Evolutionary conservation across 2,888 invertebrate species (phyloP).

Genomic region (Drosophila demipolita): DNA sequence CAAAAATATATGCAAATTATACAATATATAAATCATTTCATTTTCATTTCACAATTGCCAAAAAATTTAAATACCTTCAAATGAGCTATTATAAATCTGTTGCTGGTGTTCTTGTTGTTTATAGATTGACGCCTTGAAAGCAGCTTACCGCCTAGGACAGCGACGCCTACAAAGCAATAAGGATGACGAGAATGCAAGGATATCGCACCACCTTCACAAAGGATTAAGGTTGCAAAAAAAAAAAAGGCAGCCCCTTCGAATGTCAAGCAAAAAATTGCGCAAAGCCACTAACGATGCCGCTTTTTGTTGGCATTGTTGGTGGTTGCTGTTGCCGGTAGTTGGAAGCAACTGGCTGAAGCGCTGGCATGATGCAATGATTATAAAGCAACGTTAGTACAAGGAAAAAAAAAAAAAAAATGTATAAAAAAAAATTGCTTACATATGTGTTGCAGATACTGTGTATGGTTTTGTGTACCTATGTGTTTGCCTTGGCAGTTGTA

Average conservation of each 20-base stretch:
- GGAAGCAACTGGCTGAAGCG: constrained; percentile 21
- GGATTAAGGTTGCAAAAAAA: constrained; percentile 29
- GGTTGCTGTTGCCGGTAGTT: constrained; percentile 35
- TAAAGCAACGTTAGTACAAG: constrained; percentile 63
- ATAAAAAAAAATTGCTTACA: constrained; percentile 46
- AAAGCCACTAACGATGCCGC: constrained; percentile 70
- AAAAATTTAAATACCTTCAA: constrained; percentile 13
- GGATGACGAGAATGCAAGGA: constrained; percentile 10
- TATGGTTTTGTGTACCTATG: constrained; percentile 3
- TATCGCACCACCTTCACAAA: constrained; percentile 14
- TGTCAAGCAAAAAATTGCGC: constrained; percentile 54
- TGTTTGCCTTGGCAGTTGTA: constrained; percentile 69
- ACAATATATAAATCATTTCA: neutral
- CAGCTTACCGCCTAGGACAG: constrained; percentile 57
- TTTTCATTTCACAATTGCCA: neutral
- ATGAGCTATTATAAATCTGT: constrained; percentile 42
- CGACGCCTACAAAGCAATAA: constrained; percentile 41
- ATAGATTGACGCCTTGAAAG: constrained; percentile 47
- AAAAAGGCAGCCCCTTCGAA: constrained; percentile 25
- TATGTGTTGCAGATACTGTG: constrained; percentile 21
- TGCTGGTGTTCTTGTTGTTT: constrained; percentile 33
- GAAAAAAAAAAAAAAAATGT: neutral
- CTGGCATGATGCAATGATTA: constrained; percentile 65
- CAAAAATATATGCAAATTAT: neutral
- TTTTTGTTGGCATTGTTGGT: constrained; percentile 67